Evolutionary conservation across 2,113 vertebrate species (phyloP), one percentile per base, ranked within the genome.

Genomic region (Riparia riparia): DNA sequence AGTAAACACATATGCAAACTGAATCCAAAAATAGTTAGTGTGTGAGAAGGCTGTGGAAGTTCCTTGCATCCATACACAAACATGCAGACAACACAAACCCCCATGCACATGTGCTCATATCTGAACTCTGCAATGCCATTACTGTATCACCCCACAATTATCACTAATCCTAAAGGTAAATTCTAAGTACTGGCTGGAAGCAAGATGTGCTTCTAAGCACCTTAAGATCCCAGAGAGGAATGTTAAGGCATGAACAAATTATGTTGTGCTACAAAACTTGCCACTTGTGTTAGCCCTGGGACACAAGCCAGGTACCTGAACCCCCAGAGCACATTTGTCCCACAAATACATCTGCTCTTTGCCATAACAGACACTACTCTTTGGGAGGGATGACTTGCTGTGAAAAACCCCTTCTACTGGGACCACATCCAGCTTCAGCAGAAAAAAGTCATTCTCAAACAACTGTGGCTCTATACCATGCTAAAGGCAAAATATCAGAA

Each of bases 1-100:
- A 85, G 56, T n/a, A 86, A 73, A 49, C 41, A 61, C n/a, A 34
- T 17, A n/a, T 10, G 14, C 2, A 15, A 84, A 50, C 6, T 13
- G 61, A 81, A 80, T 66, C 18, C 17, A 22, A 83, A 92, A 32
- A 8, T 19, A 28, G 17, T 4, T n/a, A 86, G n/a, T 6, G 13
- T 39, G 47, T 22, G 31, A 72, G n/a, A 22, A 41, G 31, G 37
- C 25, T 31, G 32, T 66, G 50, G n/a, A 53, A 86, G 47, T 3
- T 83, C 31, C 31, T 53, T 28, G 15, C 2, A 8, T 5, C 53
- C 11, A 2, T 10, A 25, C 25, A 6, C 0, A 0, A 17, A 39
- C 1, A 2, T 3, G 6, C 54, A 65, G 8, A 20, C 9, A 37
- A 3, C 61, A 44, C 20, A 61, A 50, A 41, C 3, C 5, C 14